Conservation (phyloP, 2,113 vertebrate species). For the Ailurus styani region DNA sequence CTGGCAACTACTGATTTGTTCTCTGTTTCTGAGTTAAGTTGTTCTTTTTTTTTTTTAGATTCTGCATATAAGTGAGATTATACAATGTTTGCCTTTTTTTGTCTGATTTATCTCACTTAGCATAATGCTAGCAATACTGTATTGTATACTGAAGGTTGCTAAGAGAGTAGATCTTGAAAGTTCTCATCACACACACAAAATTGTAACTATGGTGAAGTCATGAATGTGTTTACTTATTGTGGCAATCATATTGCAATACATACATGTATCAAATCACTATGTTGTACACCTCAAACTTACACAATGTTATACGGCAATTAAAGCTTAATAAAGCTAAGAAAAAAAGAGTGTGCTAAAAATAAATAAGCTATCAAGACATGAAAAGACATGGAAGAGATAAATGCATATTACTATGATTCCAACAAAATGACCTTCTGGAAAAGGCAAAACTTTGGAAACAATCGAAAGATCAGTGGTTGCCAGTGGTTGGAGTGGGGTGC, state of each 20-base stretch:
- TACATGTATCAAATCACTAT: background rate
- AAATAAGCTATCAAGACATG: background rate
- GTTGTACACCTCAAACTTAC: background rate
- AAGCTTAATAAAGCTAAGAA: background rate
- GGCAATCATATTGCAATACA: background rate
- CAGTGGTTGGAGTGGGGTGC: background rate
- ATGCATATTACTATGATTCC: background rate
- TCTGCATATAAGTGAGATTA: background rate
- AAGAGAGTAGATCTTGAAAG: background rate
- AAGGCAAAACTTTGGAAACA: background rate
- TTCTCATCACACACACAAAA: background rate
- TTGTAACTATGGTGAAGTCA: background rate
- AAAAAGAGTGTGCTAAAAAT: background rate
- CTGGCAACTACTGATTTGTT: background rate
- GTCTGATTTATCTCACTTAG: background rate
- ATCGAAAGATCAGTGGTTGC: background rate
- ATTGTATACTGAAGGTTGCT: background rate
- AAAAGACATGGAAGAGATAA: background rate
- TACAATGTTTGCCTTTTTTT: background rate
- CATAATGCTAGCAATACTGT: background rate
- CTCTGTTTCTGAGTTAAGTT: background rate
- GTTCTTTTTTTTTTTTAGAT: background rate
- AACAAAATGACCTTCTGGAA: background rate
- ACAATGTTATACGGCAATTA: background rate
- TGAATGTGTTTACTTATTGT: background rate